Evolutionary conservation across 1,140 invertebrate species (phyloP), one percentile per base, ranked within the genome.

Genomic region (Drosophila virilis): DNA sequence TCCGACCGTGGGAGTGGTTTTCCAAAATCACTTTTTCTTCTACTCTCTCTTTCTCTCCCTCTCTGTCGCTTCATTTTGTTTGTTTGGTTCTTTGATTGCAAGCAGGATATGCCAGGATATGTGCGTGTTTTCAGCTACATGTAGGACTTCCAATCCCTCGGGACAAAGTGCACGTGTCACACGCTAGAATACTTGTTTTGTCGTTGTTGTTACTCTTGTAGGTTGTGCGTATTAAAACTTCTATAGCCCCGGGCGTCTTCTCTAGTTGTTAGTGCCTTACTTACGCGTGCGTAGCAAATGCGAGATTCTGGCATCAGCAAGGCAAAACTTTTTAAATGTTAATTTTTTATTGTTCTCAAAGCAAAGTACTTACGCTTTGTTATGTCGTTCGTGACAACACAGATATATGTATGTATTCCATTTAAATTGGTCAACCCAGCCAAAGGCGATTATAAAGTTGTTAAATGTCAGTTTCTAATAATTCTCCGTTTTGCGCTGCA

Each of bases 221-320:
- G 50, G 28, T 77, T 57, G 58, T 78, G 79, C 80, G 70, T 76
- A 79, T 80, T 83, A 84, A 84, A 84, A 84, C 62, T 83, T 83
- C 71, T 54, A 75, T 62, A 66, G 71, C 80, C 67, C 22, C 61
- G 66, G 59, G 80, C 67, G 58, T 78, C 70, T 46, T 61, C 71
- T 83, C 80, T 83, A 82, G 83, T 82, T 82, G 79, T 78, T 79
- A 78, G 65, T 79, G 75, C 55, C 78, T 55, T 64, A 57, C 58
- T 60, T 65, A 60, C 62, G 71, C 71, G 40, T 59, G 62, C 74
- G 43, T 46, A 13, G 42, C 51, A 58, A 69, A 74, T 45, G 64
- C 65, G 46, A 48, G 38, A 48, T 38, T 32, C 60, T 15, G 52
- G 8, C 28, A 43, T 15, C 55, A 37, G 46, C 28, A 17, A 13